Evolutionary conservation across 2,797 vertebrate genomes (phyloP), one percentile per base, ranked within the genome.

Genomic region (Acanthiza pusilla): DNA sequence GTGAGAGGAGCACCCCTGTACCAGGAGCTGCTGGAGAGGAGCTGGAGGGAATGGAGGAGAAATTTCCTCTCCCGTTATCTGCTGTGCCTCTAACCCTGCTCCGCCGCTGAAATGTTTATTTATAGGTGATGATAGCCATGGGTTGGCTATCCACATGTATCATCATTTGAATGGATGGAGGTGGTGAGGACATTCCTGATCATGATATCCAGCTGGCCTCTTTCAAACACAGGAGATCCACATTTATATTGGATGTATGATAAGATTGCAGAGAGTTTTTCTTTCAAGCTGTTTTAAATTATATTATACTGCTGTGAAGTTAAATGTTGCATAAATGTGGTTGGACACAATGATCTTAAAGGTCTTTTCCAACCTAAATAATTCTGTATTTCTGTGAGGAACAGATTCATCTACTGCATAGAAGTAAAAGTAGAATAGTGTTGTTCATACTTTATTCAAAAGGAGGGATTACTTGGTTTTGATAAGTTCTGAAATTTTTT

Each of bases 261-360:
- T 50, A 71, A 47, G 40, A 23, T 36, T 71, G 16, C 42, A 18
- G 34, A 29, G 29, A 3, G 1, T 17, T 70, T 82, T 73, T 48
- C 29, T 51, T 84, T 50, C 43, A 54, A 43, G 16, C 43, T 54
- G 13, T 78, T 78, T n/a, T 62, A 45, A 80, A 51, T n/a, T 53
- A 22, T 27, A 8, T 62, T 62, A 11, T 30, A 34, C 18, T 70
- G 13, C 38, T 67, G 23, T 19, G 32, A 92, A 60, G 36, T 60
- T 81, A 40, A 75, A 53, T 0, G 0, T 63, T 42, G 23, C 16
- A 9, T 67, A 61, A 65, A 47, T 61, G 26, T 0, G 0, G 22
- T 67, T 74, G 45, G n/a, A n/a, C 42, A 54, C 3, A 2, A 34
- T 73, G 47, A 45, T 55, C 29, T 42, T 38, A 51, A 73, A 65